Base-by-base conservation (phyloP, 2,888 invertebrate species). In the Cordilura impudica region DNA sequence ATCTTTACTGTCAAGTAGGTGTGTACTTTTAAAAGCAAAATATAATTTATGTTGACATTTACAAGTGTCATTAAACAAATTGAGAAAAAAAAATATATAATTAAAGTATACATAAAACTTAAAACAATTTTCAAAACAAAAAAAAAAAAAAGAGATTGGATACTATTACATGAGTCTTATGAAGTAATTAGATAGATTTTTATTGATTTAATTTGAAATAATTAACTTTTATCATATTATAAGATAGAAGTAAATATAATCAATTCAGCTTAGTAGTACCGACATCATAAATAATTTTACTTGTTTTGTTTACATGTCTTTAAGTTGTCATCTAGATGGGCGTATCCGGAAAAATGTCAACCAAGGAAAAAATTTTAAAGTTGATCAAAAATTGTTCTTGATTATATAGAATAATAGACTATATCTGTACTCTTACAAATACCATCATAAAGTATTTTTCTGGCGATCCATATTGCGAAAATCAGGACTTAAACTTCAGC, bases 311-410 rank as follows among this genome's bases (percentile, higher is more conserved):
- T 54, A 71, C 61, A 49, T 77, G 74, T 63, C 74, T 67, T 58
- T 63, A 67, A 66, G 21, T 23, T 78, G 74, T 67, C 78, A 74
- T 74, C 74, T 70, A 74, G 67, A 71, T 71, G 67, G 63, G 54
- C 74, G 80, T n/a, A n/a, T n/a, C n/a, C n/a, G n/a, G n/a, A n/a
- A n/a, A n/a, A n/a, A n/a, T n/a, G n/a, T n/a, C n/a, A n/a, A n/a
- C n/a, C n/a, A n/a, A n/a, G n/a, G n/a, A n/a, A n/a, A n/a, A n/a
- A n/a, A n/a, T n/a, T n/a, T n/a, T n/a, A n/a, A n/a, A n/a, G n/a
- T n/a, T n/a, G n/a, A n/a, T n/a, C n/a, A n/a, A n/a, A n/a, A n/a
- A n/a, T n/a, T n/a, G n/a, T n/a, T n/a, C n/a, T n/a, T n/a, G n/a
- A n/a, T n/a, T n/a, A n/a, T n/a, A n/a, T n/a, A n/a, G n/a, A n/a